Evolutionary conservation across 2,113 vertebrate species (phyloP).

Genomic region (Dipodomys stephensi): DNA sequence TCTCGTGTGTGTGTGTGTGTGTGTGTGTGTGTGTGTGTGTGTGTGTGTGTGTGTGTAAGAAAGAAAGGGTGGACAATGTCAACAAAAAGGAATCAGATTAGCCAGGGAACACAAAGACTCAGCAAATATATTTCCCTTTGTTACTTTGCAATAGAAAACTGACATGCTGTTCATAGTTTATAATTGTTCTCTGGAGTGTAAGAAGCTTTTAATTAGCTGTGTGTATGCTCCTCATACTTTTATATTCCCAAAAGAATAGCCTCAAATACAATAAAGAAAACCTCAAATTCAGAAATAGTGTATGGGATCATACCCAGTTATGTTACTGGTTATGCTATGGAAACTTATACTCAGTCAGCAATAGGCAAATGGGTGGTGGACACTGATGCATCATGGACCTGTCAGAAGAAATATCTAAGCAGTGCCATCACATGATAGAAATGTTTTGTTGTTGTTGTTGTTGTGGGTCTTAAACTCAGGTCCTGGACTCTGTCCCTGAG

Average conservation of each 20-base stretch:
- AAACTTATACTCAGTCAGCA: background rate
- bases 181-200: background rate
- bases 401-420: background rate
- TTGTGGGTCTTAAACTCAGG: too few species aligned
- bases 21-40: background rate
- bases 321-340: background rate
- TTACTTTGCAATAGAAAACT: conserved; percentile 24
- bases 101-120: background rate
- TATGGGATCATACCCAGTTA: background rate
- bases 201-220: background rate
- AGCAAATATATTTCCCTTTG: conserved; percentile 18
- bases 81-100: background rate
- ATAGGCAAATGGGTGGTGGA: background rate
- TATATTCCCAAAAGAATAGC: background rate
- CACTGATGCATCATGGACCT: background rate
- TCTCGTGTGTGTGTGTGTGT: too few species aligned
- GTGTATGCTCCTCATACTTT: background rate
- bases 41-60: background rate
- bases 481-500: too few species aligned
- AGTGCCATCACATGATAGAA: background rate
- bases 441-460: too few species aligned
- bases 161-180: background rate
- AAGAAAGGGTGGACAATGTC: background rate
- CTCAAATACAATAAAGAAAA: background rate
- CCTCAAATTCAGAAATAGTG: background rate